Evolutionary conservation across 2,888 invertebrate species (phyloP), one percentile per base, ranked within the genome.

Genomic region (Aproaerema taeniolella): DNA sequence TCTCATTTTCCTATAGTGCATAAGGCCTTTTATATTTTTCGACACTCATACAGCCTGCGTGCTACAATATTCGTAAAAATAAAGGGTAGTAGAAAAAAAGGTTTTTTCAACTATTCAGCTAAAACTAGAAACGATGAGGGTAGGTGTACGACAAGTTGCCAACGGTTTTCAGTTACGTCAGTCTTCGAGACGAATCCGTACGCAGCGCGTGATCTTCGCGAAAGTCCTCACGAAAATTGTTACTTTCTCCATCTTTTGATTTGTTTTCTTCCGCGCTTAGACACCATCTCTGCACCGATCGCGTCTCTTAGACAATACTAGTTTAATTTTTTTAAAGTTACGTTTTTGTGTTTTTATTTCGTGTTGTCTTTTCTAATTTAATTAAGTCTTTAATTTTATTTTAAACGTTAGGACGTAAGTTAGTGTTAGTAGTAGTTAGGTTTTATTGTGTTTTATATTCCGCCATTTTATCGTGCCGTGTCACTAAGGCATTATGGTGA

Each of bases 401-500:
- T 59, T 54, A 53, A 44, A 50, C 45, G 47, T 45, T 45, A 26
- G 26, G 6, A 9, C n/a, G n/a, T 26, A 26, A 26, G 48, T 46
- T 49, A 47, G 50, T 53, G 55, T 55, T 53, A 49, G 48, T 52
- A 55, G 11, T 48, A 28, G 37, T 47, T 55, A 52, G 43, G 39
- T 55, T 53, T 47, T 58, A 48, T 63, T 61, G 61, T 57, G 54
- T 64, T 61, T 57, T 45, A 42, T 49, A 45, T 54, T n/a, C 53
- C 75, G 80, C 80, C 80, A 79, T 79, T 72, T 78, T 79, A 72
- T 66, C 31, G 49, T 58, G 58, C 44, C 60, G 61, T 49, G 56
- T 52, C 39, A 30, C 34, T 31, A 31, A 43, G 46, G 13, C 39
- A 50, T 51, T 51, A 79, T 80, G 73, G 67, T 67, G 45, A 74